Evolutionary conservation across 2,888 invertebrate genomes (phyloP), one percentile per base, ranked within the genome.

Genomic region (Hydraecia micacea): DNA sequence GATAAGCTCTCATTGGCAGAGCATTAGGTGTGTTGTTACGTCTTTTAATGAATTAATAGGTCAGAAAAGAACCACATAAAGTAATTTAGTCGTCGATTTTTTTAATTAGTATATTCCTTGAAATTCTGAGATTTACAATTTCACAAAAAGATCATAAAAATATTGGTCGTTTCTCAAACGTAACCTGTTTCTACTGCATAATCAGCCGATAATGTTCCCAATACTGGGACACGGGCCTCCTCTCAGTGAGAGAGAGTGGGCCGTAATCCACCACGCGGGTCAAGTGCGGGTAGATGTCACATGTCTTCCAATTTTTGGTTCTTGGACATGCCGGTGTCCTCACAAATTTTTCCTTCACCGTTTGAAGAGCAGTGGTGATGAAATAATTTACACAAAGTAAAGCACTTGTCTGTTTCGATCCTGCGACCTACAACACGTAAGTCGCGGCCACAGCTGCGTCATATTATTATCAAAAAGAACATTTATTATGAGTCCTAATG

Each of bases 401-500:
- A 55, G 4, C 55, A 55, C n/a, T n/a, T n/a, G 55, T 58, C 55
- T 55, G 4, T 58, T n/a, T 58, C 11, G 25, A 58, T 11, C 11
- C n/a, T n/a, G 55, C 55, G 11, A n/a, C 55, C 55, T 13, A 13
- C 1, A 58, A n/a, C 55, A 9, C 9, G 25, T 55, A 25, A 9
- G 9, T 55, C 55, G 8, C 25, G 9, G 8, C 52, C 25, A 52
- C 52, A 8, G 52, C 55, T 55, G 25, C 11, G 63, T 73, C 49
- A 67, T 79, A 77, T 4, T 71, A 70, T 39, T 70, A 39, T 70
- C 4, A 39, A 21, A 83, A 62, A 78, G 63, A 82, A 81, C 84
- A 89, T 89, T 88, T 89, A 86, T 89, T 81, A 89, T 84, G 58
- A 42, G 60, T 83, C 75, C 71, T 86, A 89, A 91, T 88, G 85